Conservation (phyloP, 1,140 invertebrate species). For the Zeugodacus cucurbitae region DNA sequence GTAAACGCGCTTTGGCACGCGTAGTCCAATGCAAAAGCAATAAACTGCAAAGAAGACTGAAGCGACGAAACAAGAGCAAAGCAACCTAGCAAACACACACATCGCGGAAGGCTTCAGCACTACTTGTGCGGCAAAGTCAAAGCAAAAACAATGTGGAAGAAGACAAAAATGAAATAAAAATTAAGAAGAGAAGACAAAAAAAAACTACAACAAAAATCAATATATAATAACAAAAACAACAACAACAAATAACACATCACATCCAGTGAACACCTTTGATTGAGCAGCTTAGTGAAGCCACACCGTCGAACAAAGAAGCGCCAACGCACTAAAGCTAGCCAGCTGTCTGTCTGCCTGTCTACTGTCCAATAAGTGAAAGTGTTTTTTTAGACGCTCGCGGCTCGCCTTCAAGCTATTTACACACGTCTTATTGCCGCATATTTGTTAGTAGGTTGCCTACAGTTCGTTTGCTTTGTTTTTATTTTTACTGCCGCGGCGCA, state of each 20-base stretch:
- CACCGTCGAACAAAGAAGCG: background rate
- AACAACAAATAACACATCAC: background rate
- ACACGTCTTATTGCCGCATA: background rate
- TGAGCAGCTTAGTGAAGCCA: background rate
- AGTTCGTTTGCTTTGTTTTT: background rate
- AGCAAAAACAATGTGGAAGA: background rate
- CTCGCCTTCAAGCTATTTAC: background rate
- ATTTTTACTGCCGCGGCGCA: background rate
- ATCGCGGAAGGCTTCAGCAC: background rate
- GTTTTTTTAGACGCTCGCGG: background rate
- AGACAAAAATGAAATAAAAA: background rate
- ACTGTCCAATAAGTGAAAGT: background rate
- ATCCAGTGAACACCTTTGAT: background rate
- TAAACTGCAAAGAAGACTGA: background rate
- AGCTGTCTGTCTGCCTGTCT: background rate
- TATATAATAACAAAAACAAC: background rate
- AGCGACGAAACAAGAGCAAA: background rate
- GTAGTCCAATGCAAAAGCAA: background rate
- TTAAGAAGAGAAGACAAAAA: background rate
- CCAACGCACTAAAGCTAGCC: background rate
- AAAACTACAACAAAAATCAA: background rate
- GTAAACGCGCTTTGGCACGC: background rate
- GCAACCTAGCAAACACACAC: background rate
- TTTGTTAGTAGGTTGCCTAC: background rate
- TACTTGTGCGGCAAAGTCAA: background rate